These are phyloP conservation scores for Silurus aristotelis DNA, from an alignment of 2,797 vertebrate genomes.

Conservation along the genomic window DNA sequence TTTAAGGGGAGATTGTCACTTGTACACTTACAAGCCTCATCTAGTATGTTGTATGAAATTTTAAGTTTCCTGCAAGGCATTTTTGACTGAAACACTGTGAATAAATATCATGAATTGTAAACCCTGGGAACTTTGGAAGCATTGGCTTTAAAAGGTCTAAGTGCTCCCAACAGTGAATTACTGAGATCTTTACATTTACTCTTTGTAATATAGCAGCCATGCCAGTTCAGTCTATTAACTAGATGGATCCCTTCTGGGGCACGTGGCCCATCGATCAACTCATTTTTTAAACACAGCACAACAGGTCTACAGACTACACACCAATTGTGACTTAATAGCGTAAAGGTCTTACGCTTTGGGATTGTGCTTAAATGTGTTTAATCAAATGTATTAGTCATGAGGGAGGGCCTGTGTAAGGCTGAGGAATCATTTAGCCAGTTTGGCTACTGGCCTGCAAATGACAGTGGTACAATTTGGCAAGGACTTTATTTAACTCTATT, in stretches of 20 bases:
- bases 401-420: slow-evolving; percentile 23
- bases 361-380: slow-evolving; percentile 21
- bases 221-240: slow-evolving; percentile 12
- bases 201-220: slow-evolving; percentile 27
- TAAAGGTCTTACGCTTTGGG: slow-evolving; percentile 13
- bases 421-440: slow-evolving; percentile 18
- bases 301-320: slow-evolving; percentile 28
- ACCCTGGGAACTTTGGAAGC: slow-evolving; percentile 54
- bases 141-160: slow-evolving; percentile 49
- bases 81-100: slow-evolving; percentile 36
- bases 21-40: slow-evolving; percentile 45
- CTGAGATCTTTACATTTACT: slow-evolving; percentile 23
- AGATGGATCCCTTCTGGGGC: slow-evolving; percentile 2
- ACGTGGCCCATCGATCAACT: slow-evolving; percentile 18
- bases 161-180: slow-evolving; percentile 31
- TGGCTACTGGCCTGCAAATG: slow-evolving; percentile 29
- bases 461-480: slow-evolving; percentile 42
- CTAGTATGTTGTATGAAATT: slow-evolving; percentile 34
- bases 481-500: slow-evolving; percentile 41
- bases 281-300: slow-evolving; percentile 31
- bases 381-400: slow-evolving; percentile 13
- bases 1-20: slow-evolving; percentile 58
- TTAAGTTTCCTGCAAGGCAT: slow-evolving; percentile 46
- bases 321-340: slow-evolving; percentile 13
- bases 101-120: slow-evolving; percentile 45